Conservation (phyloP, 2,113 vertebrate species). For the Varanus salvator region DNA sequence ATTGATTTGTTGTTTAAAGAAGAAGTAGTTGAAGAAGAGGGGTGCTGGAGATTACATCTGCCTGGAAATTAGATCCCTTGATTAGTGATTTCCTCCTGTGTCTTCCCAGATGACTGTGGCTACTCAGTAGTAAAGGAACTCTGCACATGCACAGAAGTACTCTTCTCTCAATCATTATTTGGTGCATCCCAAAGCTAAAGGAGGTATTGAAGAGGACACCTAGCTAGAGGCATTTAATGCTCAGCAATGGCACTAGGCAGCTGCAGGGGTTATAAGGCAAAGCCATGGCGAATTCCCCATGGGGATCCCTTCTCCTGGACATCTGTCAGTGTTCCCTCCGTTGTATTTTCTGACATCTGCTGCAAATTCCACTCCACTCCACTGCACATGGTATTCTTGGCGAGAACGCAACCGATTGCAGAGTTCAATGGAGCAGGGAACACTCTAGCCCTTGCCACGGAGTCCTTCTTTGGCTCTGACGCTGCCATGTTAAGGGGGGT, state of each 20-base stretch:
- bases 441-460: not conserved
- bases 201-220: not conserved
- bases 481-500: slow-evolving; percentile 67
- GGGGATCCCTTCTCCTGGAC: not conserved
- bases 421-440: not conserved
- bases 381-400: not conserved
- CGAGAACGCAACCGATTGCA: not conserved
- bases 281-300: not conserved
- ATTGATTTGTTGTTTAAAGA: not conserved
- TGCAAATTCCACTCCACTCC: slow-evolving; percentile 15
- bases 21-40: no score
- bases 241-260: not conserved
- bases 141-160: not conserved
- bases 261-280: not conserved
- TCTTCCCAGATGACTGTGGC: not conserved
- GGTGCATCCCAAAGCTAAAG: not conserved
- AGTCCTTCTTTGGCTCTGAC: not conserved
- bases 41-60: not conserved
- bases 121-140: not conserved
- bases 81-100: not conserved
- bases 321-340: not conserved
- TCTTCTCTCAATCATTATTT: not conserved
- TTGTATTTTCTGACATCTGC: not conserved
- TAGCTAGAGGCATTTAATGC: not conserved
- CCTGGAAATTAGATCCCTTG: not conserved